phyloP scores from a whole-genome alignment of 35 echinoderm and acorn worm species.

The Lytechinus pictus region DNA sequence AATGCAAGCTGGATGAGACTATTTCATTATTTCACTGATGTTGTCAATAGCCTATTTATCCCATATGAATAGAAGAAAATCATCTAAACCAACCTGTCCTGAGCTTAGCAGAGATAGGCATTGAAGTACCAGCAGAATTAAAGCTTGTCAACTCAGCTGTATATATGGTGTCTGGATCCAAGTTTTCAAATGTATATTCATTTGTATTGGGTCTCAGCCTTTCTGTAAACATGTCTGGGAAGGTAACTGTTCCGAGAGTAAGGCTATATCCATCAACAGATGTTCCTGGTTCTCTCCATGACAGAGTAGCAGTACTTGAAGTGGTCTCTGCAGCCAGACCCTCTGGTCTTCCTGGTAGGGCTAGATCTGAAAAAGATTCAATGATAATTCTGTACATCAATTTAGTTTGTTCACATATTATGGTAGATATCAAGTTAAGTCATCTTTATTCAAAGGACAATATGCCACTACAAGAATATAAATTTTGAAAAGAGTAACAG shows the following conservation, averaged over 20 bases:
- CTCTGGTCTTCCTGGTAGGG: neutral
- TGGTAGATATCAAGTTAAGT: too few species aligned
- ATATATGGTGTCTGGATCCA: slow-evolving; percentile 17
- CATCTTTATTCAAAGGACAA: too few species aligned
- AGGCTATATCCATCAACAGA: neutral
- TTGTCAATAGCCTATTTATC: too few species aligned
- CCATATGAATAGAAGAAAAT: neutral
- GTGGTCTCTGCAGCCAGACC: neutral
- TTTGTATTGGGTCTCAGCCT: neutral
- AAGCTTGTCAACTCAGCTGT: neutral
- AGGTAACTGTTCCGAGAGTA: neutral
- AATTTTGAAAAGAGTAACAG: too few species aligned
- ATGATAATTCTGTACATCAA: neutral
- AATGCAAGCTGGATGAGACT: neutral
- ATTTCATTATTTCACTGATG: neutral
- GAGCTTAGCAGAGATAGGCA: slow-evolving; percentile 9
- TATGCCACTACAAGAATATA: too few species aligned
- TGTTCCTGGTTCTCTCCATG: neutral
- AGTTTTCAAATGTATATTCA: neutral
- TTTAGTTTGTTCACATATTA: neutral
- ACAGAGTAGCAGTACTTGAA: neutral
- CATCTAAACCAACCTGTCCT: neutral
- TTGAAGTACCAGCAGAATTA: neutral
- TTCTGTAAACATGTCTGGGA: neutral
- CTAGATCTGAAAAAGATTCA: neutral